Evolutionary conservation across 2,797 vertebrate species (phyloP), one percentile per base, ranked within the genome.

Genomic region (Onychomys torridus): DNA sequence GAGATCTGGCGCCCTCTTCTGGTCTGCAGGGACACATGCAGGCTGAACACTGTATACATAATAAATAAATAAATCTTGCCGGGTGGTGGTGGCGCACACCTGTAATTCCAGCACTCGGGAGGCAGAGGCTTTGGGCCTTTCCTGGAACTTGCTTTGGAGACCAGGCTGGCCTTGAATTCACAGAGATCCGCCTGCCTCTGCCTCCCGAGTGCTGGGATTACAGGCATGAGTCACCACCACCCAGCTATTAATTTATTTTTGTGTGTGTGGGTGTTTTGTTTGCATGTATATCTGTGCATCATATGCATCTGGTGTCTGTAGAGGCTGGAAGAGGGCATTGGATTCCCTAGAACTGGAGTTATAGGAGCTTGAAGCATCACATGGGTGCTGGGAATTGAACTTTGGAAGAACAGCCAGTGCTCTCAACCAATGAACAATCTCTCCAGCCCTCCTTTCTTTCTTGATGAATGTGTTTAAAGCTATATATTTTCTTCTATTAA

Each of bases 391-490:
- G 76, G 8, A 78, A 78, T 10, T 52, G 29, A 78, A 52, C 17
- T 78, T 29, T 78, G 46, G 46, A 32, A 52, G 76, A 78, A 29
- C 76, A 78, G 46, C 29, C 13, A 32, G 46, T 34, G 46, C 29
- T 34, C 46, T 78, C 34, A 77, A 49, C 43, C 46, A 77, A 8
- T 78, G 46, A 78, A 17, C 8, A 52, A 52, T 52, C 16, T 78
- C 46, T 78, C 52, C 2, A 57, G 32, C 32, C 34, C 78, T 37
- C 52, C 11, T 57, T 81, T 57, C 78, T 91, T 90, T 93, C 6
- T 46, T 69, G 61, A 77, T 76, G 71, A 90, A 59, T 87, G 25
- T 90, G n/a, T 79, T 93, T 86, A 82, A 82, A 93, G 14, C 49
- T 87, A 40, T 55, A 46, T 5, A 79, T 85, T 87, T 81, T 86